Base-by-base conservation (phyloP, 2,888 invertebrate genomes). In the Mechanitis messenoides region DNA sequence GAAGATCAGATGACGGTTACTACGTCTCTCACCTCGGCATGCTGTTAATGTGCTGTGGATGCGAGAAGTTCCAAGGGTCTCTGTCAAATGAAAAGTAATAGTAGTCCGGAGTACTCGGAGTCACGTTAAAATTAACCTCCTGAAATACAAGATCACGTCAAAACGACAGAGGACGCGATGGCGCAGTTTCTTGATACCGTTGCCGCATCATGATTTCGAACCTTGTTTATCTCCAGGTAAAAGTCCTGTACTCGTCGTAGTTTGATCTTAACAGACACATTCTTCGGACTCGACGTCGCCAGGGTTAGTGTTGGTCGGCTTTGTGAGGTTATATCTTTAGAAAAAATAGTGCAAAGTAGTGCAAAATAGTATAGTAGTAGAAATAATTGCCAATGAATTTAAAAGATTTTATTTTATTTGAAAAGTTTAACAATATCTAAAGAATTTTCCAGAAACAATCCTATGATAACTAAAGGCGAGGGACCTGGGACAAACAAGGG, bases 261-360 rank as follows among this genome's bases (percentile, higher is more conserved):
- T 3, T 78, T 83, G 38, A 95, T 82, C 3, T 78, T 77, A 45
- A 94, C 92, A 0, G 83, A 80, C 1, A 94, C 83, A 68, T 92
- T 89, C 0, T 60, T 69, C 0, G 79, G 75, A 58, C 92, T 93
- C 3, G 93, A 91, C 0, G 95, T 94, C 0, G 93, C 92, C 45
- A 95, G 81, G 59, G 92, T 93, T 20, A 94, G 88, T 3, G 93
- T 90, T 12, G 92, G 92, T 9, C 93, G 88, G 53, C 77, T 80
- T 60, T 79, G 80, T 0, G 76, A 72, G 0, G 76, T 81, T 60
- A 83, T 74, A 55, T 85, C 85, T 87, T 70, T 0, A 72, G 46
- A 33, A 35, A 57, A 33, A 55, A 1, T 42, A 9, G 42, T 60
- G n/a, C 7, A 28, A 4, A 35, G 35, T 35, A 35, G 20, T 20